phyloP scores from a whole-genome alignment of 1,140 invertebrate species.

The Drosophila takahashii region DNA sequence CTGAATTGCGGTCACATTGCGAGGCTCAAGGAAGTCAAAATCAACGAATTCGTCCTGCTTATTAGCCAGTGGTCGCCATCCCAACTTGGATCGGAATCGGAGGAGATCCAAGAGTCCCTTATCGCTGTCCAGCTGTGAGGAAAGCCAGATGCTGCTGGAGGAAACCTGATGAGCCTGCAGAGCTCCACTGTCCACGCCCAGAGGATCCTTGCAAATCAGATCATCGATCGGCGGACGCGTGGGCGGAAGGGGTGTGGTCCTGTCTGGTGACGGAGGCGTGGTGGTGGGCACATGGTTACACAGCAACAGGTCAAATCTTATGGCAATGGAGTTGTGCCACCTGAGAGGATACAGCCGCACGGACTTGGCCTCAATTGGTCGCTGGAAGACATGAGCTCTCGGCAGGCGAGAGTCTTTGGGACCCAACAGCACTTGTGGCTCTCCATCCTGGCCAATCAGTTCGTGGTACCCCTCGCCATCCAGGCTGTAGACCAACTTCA shows the following conservation, averaged over 20 bases:
- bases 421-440: slow-evolving; percentile 10
- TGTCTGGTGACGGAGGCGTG: not conserved
- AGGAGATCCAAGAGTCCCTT: slow-evolving; percentile 6
- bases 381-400: slow-evolving; percentile 12
- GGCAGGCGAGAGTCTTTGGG: slow-evolving; percentile 2
- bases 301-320: slow-evolving; percentile 6
- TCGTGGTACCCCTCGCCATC: slow-evolving; percentile 20
- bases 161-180: not conserved
- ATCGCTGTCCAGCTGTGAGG: slow-evolving; percentile 1
- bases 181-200: slow-evolving; percentile 1
- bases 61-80: slow-evolving; percentile 17
- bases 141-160: slow-evolving; percentile 14
- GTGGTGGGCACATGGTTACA: slow-evolving; percentile 14
- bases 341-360: slow-evolving; percentile 7
- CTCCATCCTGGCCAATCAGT: slow-evolving; percentile 1
- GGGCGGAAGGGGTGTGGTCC: slow-evolving; percentile 4
- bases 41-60: slow-evolving; percentile 8
- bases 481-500: slow-evolving; percentile 17
- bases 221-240: not conserved
- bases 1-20: slow-evolving; percentile 10
- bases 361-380: slow-evolving; percentile 13
- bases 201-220: slow-evolving; percentile 8
- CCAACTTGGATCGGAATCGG: slow-evolving; percentile 4
- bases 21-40: slow-evolving; percentile 18
- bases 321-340: slow-evolving; percentile 13